A percentile compares a stretch with the other conserved stretches of the same genome.
Evolutionary conservation across 2,888 invertebrate genomes (phyloP).

Genomic region (Apocheima hispidaria): DNA sequence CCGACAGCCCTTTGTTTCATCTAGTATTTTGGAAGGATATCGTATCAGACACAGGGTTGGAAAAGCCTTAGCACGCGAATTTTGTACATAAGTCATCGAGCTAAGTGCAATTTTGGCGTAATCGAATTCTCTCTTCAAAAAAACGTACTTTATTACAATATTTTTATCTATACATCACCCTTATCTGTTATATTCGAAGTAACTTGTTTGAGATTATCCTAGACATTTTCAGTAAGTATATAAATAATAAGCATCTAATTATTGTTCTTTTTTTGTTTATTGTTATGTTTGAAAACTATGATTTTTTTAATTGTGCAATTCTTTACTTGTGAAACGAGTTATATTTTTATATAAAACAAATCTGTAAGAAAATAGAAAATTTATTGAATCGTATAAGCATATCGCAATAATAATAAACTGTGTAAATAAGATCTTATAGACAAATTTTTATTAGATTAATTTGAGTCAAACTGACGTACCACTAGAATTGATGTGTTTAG

Average conservation of each 20-base stretch:
- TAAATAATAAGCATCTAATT: too few relatives aligned
- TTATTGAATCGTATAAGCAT: constrained; percentile 73
- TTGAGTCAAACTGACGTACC: constrained; percentile 52
- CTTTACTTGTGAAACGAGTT: constrained; percentile 68
- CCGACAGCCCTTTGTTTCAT: neutral
- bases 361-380: constrained; percentile 69
- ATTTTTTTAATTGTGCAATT: constrained; percentile 74
- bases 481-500: too few relatives aligned
- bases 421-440: constrained; percentile 74
- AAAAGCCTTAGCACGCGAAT: constrained; percentile 63
- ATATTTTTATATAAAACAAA: constrained; percentile 75
- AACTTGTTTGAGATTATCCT: constrained; percentile 75
- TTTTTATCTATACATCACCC: constrained; percentile 56
- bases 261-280: constrained; percentile 66
- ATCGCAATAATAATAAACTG: constrained; percentile 66
- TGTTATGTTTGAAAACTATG: constrained; percentile 81
- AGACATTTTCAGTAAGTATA: constrained; percentile 61
- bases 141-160: constrained; percentile 30
- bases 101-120: constrained; percentile 57
- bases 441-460: constrained; percentile 73
- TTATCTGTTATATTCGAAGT: constrained; percentile 50
- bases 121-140: constrained; percentile 47
- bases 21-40: constrained; percentile 54
- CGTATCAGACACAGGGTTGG: constrained; percentile 68
- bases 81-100: constrained; percentile 58